Base-by-base conservation (phyloP, 2,797 vertebrate species). In the Sciaenops ocellatus region DNA sequence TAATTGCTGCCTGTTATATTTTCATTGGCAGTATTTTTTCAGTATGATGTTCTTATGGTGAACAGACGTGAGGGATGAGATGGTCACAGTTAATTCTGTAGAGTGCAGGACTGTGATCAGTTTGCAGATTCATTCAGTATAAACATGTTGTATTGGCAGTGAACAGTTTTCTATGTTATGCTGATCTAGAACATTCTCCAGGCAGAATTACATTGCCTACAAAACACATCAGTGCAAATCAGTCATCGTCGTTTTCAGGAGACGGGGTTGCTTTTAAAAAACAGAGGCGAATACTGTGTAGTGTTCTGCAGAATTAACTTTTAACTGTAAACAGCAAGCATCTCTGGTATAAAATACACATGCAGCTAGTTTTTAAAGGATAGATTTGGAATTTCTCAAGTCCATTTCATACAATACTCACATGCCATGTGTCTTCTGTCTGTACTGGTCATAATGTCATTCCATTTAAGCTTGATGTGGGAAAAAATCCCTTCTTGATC, bases 211-310 rank as follows among this genome's bases (percentile, higher is more conserved):
- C 34, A 72, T 72, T 65, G 67, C 62, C 13, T 44, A 7, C 26
- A n/a, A 26, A 63, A 54, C 18, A 55, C 17, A 66, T 64, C 3
- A n/a, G 13, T 46, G 34, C n/a, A 63, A 28, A 68, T 67, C 1
- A 46, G 11, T 65, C 77, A 73, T 47, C 2, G 1, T 47, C 6
- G 18, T 46, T 61, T 55, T 65, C n/a, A 70, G 38, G 75, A 83
- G 65, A 83, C 80, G 61, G 70, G 76, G 70, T 66, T 79, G 57
- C 22, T 72, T 81, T 75, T 75, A 48, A 66, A 74, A 75, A 24
- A 34, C 30, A 28, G 60, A 57, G 20, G 5, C 0, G 8, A 70
- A 68, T 84, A 76, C 64, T 72, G 50, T 28, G 22, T 26, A 59
- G 34, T 46, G 22, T 47, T 78, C 47, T 57, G 47, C 24, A 69